Base-by-base conservation (phyloP, 2,797 vertebrate genomes). In the Tokudaia muenninki region DNA sequence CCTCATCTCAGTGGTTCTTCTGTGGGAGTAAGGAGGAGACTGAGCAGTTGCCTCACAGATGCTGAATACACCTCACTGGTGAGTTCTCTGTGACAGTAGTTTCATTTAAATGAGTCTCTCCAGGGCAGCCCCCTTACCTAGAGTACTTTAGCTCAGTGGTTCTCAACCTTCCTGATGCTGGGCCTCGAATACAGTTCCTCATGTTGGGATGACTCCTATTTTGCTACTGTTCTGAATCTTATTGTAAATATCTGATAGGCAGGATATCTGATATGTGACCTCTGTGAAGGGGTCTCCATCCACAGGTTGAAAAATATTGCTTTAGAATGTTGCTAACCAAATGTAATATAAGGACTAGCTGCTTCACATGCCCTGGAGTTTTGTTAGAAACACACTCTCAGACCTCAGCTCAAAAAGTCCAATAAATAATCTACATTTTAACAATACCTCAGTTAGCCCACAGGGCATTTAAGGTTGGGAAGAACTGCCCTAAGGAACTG, bases 21-120 rank as follows among this genome's bases (percentile, higher is more conserved):
- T 59, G 22, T 14, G 75, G 52, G 21, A 92, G 50, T 67, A 3
- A 52, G 47, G 44, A 24, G 16, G 7, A 2, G 5, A 37, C 22
- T 41, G 26, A 14, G 41, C 57, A 67, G 1, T 55, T 57, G 7
- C 65, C 44, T 83, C 65, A 37, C 37, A n/a, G 61, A 65, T 47
- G 47, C 8, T 2, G 5, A 24, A 74, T 13, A 29, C 50, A 67
- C 57, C 80, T 63, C n/a, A 4, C 8, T 9, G 41, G 19, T 44
- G n/a, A 5, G 34, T 88, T 84, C 57, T 67, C 65, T 24, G 17
- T 57, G 88, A 34, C 67, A 10, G 0, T 87, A 77, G 75, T 83
- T 94, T 86, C 72, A 90, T 61, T 87, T 94, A 55, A 78, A 67
- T 70, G 31, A 78, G n/a, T 55, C 14, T 89, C 90, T 29, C 72